Base-by-base conservation (phyloP, 2,797 vertebrate species). In the Phalloptychus januarius region DNA sequence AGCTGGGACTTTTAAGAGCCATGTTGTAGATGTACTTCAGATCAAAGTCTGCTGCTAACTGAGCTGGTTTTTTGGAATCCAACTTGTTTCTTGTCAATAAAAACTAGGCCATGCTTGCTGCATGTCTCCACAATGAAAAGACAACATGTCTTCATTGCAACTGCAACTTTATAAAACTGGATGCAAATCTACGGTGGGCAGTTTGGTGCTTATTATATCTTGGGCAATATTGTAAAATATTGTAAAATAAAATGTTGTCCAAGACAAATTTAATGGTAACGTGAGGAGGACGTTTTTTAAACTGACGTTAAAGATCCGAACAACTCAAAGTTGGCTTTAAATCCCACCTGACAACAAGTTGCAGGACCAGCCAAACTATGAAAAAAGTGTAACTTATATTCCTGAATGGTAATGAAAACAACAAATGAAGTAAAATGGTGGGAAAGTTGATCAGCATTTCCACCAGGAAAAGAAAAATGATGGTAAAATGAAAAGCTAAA, bases 11-110 rank as follows among this genome's bases (percentile, higher is more conserved):
- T 86, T 84, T 50, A 76, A 86, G 74, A 72, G 79, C 72, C 33
- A 45, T 78, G 84, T 84, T 84, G 81, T 73, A 61, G 86, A 83
- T 75, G 80, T 74, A 72, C 81, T 87, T 44, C 78, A 84, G 74
- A 90, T 90, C 86, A 92, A 88, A 91, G 87, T 20, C 7, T 15
- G 71, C 52, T 65, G 48, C n/a, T 80, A 77, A 74, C 42, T 82
- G 76, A 81, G 78, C 58, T 79, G 69, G 54, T 80, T 80, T 56
- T 25, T 23, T 18, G 48, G 74, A 40, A 61, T 80, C 45, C 10
- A 5, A 76, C 56, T 74, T 56, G 23, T 72, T 38, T 72, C 36
- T 46, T 46, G 82, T 89, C 80, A 86, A 80, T 84, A 73, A 79
- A 77, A 88, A 69, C 44, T 71, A 71, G 77, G 77, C 45, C 71